Base-by-base conservation (phyloP, 1,140 invertebrate species). In the Steinernema feltiae region DNA sequence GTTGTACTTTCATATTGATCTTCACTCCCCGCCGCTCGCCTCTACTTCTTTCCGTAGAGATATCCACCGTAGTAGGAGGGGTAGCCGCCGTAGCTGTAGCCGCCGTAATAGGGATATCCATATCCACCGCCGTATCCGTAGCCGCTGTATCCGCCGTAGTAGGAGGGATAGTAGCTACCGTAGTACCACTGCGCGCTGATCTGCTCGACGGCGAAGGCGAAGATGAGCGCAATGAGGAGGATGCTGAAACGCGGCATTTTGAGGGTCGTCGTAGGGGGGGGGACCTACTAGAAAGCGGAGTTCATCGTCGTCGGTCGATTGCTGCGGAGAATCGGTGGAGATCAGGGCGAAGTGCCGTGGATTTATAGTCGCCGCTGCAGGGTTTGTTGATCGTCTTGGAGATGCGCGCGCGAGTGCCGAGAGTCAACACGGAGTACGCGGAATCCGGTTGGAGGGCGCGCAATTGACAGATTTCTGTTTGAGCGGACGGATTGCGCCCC, bases 171-270 rank as follows among this genome's bases (percentile, higher is more conserved):
- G 12, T 27, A 12, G 24, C 53, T 27, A 17, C 53, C 53, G 53
- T 63, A 63, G 24, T 63, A 63, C 53, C 53, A 63, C 53, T 63
- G 53, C 3, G 53, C 53, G 53, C 53, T 63, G 53, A 63, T 63
- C 24, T n/a, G 53, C 7, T 63, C 53, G 53, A 63, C 53, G 24
- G 53, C 24, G 24, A 63, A 3, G 53, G 53, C 53, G 7, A 63
- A 21, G 24, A 63, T 15, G 24, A 63, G 12, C 12, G 53, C 53
- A 21, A 63, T 27, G 24, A 63, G 53, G 24, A 63, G 53, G 24
- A 63, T 27, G 53, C 53, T 63, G 53, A 7, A 63, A 46, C n/a
- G n/a, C 7, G 41, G 41, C n/a, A 27, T 63, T 63, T 27, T 63
- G 2, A 63, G 24, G 24, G 53, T 15, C 24, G 12, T 41, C 18